Conservation (phyloP, 30 jellyfish, hydroid and myxozoan species). For the Mastigias papua region DNA sequence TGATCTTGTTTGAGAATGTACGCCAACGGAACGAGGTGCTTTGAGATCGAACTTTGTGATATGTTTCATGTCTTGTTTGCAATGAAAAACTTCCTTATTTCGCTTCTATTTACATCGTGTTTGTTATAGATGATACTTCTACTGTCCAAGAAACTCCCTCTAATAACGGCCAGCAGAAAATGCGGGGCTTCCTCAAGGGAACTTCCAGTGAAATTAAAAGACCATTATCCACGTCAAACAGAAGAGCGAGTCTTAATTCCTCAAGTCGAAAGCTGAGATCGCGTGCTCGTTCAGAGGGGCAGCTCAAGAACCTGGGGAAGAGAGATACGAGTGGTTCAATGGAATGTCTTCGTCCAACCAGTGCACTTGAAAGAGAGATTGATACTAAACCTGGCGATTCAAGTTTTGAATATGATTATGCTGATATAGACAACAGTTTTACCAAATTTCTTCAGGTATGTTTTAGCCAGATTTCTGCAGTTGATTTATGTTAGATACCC, state of each 20-base stretch:
- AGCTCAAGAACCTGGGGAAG: neutral
- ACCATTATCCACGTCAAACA: neutral
- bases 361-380: constrained; percentile 8
- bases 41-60: too few relatives aligned
- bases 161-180: neutral
- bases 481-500: too few relatives aligned
- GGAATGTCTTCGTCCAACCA: constrained; percentile 1
- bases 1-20: too few relatives aligned
- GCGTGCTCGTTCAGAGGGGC: constrained; percentile 36
- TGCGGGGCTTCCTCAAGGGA: neutral
- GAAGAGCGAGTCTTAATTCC: neutral
- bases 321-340: neutral
- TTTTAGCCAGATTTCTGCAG: neutral
- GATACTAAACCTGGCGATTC: constrained; percentile 2
- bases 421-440: constrained; percentile 1
- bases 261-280: neutral
- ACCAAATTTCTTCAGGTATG: constrained; percentile 13
- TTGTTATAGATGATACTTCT: neutral
- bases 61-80: too few relatives aligned
- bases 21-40: too few relatives aligned
- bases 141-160: neutral
- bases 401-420: neutral
- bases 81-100: too few relatives aligned
- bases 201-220: neutral
- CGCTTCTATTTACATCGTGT: too few relatives aligned